Evolutionary conservation across 1,140 invertebrate species (phyloP).

Genomic region (Chlorops oryzae): DNA sequence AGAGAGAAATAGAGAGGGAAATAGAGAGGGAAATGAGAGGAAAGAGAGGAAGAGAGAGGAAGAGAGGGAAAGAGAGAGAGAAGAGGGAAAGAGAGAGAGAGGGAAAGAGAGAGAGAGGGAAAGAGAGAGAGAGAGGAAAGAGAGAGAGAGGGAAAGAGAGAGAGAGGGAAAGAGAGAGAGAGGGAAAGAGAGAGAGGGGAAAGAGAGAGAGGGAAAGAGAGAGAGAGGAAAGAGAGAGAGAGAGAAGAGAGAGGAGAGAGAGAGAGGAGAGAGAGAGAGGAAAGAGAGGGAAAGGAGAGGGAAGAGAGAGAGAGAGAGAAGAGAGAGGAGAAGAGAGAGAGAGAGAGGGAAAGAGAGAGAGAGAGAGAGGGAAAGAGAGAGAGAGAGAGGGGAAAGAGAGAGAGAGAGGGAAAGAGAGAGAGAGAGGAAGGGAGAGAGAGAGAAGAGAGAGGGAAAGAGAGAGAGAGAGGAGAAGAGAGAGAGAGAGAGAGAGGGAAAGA

Average conservation of each 20-base stretch:
- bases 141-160: background rate
- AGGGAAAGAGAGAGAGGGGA: background rate
- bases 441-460: too few relatives aligned
- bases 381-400: too few relatives aligned
- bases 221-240: background rate
- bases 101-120: background rate
- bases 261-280: too few relatives aligned
- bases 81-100: background rate
- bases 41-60: background rate
- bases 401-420: too few relatives aligned
- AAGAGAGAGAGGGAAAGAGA: background rate
- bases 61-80: background rate
- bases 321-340: too few relatives aligned
- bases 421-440: too few relatives aligned
- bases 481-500: too few relatives aligned
- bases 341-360: too few relatives aligned
- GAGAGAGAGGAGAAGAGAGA: too few relatives aligned
- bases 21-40: background rate
- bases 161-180: background rate
- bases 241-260: background rate
- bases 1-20: background rate
- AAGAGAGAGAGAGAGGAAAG: background rate
- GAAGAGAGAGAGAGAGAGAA: too few relatives aligned
- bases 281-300: too few relatives aligned
- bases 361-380: too few relatives aligned